phyloP scores from a whole-genome alignment of 92 coral and sea anemone genomes.

The Chrysogorgia sp. region DNA sequence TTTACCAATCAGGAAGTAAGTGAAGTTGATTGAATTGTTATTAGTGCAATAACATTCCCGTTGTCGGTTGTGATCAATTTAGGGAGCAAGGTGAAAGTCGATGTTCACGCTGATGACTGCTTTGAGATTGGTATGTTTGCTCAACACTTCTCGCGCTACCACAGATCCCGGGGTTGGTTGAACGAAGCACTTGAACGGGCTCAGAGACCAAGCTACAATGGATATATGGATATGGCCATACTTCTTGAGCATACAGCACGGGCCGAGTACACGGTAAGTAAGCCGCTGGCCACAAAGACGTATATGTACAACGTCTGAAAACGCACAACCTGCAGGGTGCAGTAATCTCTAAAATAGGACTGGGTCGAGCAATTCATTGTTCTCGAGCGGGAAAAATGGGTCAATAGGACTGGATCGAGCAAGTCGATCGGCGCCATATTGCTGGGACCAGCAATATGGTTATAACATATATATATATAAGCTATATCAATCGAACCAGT shows the following conservation, averaged over 20 bases:
- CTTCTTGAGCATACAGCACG: slow-evolving; percentile 77
- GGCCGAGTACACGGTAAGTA: slow-evolving; percentile 82
- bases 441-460: too few relatives aligned
- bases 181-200: slow-evolving; percentile 63
- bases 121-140: slow-evolving; percentile 81
- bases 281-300: background rate
- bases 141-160: slow-evolving; percentile 62
- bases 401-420: too few relatives aligned
- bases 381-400: too few relatives aligned
- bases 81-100: slow-evolving; percentile 58
- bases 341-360: too few relatives aligned
- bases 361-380: too few relatives aligned
- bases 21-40: too few relatives aligned
- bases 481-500: too few relatives aligned
- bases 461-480: too few relatives aligned
- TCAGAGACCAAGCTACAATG: slow-evolving; percentile 50
- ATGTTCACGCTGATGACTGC: slow-evolving; percentile 79
- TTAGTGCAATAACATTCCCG: slow-evolving; percentile 23
- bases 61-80: slow-evolving; percentile 8
- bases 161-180: slow-evolving; percentile 75
- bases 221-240: slow-evolving; percentile 41
- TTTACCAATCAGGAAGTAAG: too few relatives aligned
- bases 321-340: too few relatives aligned
- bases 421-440: too few relatives aligned
- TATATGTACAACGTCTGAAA: too few relatives aligned